Percentiles rank a stretch among this genome's conserved stretches.
These are phyloP conservation scores for Cryptocephalus moraei DNA, from an alignment of 2,888 invertebrate genomes.

Conservation along the genomic window DNA sequence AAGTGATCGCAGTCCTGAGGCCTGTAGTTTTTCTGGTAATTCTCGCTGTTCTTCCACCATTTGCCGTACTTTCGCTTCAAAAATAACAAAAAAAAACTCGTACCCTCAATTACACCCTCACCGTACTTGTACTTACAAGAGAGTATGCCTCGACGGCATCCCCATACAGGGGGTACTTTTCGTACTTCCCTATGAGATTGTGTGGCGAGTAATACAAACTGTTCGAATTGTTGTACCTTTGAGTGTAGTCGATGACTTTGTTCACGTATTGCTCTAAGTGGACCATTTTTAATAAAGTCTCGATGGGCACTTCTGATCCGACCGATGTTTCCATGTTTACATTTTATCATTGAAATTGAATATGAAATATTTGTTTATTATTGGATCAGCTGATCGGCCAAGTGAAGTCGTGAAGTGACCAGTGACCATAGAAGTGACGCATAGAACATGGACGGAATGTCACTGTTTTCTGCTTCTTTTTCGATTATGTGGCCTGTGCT, in stretches of 20 bases:
- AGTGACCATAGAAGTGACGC: too few species aligned
- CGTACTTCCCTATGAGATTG: constrained; percentile 75
- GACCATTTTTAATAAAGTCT: constrained; percentile 22
- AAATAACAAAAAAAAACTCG: not conserved
- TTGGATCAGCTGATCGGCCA: too few species aligned
- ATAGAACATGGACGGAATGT: too few species aligned
- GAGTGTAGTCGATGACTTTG: constrained; percentile 73
- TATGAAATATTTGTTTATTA: too few species aligned
- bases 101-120: not conserved
- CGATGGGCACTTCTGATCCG: constrained; percentile 9
- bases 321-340: too few species aligned
- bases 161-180: constrained; percentile 80
- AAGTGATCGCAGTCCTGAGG: constrained; percentile 58
- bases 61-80: constrained; percentile 71
- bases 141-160: constrained; percentile 87
- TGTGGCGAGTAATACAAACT: constrained; percentile 83
- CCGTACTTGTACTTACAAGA: constrained; percentile 52
- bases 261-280: constrained; percentile 68
- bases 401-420: too few species aligned
- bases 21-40: constrained; percentile 58
- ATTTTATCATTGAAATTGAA: too few species aligned
- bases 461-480: too few species aligned
- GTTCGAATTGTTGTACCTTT: constrained; percentile 80
- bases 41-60: constrained; percentile 78
- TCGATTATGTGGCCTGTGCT: too few species aligned